Evolutionary conservation across 2,113 vertebrate species (phyloP), one percentile per base, ranked within the genome.

Genomic region (Cyanoramphus novaezelandiae): DNA sequence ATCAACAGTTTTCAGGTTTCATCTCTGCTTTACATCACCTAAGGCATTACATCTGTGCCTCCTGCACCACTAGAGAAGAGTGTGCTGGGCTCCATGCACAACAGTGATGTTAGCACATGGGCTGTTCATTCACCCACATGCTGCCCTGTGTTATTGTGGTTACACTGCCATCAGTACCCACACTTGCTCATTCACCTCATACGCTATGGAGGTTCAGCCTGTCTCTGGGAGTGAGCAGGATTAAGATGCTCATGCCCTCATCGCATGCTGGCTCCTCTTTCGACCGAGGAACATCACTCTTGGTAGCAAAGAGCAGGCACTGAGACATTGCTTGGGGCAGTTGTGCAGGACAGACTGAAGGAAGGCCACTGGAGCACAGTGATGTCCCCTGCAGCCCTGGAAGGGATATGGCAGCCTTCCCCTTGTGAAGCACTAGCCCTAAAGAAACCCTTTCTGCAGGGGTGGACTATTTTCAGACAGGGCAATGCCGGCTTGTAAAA

Each of bases 101-200:
- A 15, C 41, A 31, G 21, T 1, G 1, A 9, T 13, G 33, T 64
- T 3, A 50, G 43, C 37, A 15, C 57, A 6, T 0, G 17, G 47
- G 53, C 82, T 37, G 46, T 13, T 35, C 3, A 1, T 33, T 29
- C 68, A 21, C 49, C 23, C 15, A 1, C 12, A 3, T 3, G 2
- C 4, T n/a, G 63, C 37, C 49, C 57, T 19, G 24, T 7, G 28
- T 44, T 35, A 20, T 3, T 1, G 10, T 31, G 50, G 31, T 20
- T 55, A 8, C 8, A 19, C 39, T 47, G 39, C 4, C 17, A 19
- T 9, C 27, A 33, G n/a, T 4, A 39, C 17, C 39, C 39, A 13
- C 0, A 1, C 72, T 13, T 53, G 10, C 25, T n/a, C 39, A 3
- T 52, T 10, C 59, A 14, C 39, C 50, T 41, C 9, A 2, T 1